Evolutionary conservation across 23 tunicate species (phyloP), one percentile per base, ranked within the genome.

Genomic region (Corella eumyota): DNA sequence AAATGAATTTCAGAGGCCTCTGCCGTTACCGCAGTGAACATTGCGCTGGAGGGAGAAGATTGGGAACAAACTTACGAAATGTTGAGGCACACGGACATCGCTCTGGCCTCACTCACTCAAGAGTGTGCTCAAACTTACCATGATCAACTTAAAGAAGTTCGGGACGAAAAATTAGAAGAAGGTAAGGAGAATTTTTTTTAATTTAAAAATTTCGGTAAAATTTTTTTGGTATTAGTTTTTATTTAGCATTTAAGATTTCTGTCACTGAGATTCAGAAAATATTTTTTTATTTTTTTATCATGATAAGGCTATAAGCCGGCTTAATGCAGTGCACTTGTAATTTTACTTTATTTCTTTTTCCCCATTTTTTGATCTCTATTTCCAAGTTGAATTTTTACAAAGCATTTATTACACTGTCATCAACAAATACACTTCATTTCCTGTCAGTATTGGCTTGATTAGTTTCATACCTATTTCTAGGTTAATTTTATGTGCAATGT

Each of bases 1-100:
- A n/a, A n/a, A n/a, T n/a, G n/a, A n/a, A n/a, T n/a, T n/a, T n/a
- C 90, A 88, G 96, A 88, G 83, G 80, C 67, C 0, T 70, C 93
- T 25, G 98, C 98, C 13, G 93, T 92, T 3, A 71, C 85, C 0
- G 98, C 98, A 11, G 82, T 92, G 36, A 92, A 92, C 80, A 77
- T 83, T 22, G 81, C 92, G 19, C 24, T 92, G 0, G 93, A 81
- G 15, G 92, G 68, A 22, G 87, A 70, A 25, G 98, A 92, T 34
- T 76, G 75, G 69, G 93, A 92, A 49, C 85, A 76, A 67, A 66
- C 81, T 2, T 92, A 75, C 62, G 86, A 76, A 32, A 44, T 81
- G 63, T 53, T 92, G 30, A 60, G 62, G 13, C 83, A 65, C 24
- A 53, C 74, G 2, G 98, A 83, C 70, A 61, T 92, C 27, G 85